These are phyloP conservation scores for Cecidostiba fungosa DNA, from an alignment of 2,888 invertebrate species.

Conservation along the genomic window DNA sequence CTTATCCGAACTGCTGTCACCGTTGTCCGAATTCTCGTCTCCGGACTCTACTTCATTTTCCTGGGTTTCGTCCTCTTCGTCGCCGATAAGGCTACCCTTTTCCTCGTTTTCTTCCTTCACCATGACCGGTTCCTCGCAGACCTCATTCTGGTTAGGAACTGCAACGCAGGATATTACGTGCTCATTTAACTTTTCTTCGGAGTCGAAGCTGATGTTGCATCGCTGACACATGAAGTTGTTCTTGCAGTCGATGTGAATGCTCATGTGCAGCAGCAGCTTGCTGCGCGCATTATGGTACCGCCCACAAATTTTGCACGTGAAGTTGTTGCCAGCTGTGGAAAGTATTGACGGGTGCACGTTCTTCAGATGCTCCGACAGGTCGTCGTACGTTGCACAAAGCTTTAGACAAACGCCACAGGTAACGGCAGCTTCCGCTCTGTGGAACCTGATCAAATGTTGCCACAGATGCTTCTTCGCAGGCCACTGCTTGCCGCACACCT, in stretches of 20 bases:
- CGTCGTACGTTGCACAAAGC: constrained; percentile 81
- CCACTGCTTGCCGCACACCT: constrained; percentile 84
- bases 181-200: constrained; percentile 72
- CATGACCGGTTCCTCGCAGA: constrained; percentile 34
- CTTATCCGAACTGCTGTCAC: constrained; percentile 55
- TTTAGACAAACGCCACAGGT: constrained; percentile 84
- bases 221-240: constrained; percentile 74
- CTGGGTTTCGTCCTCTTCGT: constrained; percentile 67
- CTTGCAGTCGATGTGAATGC: constrained; percentile 82
- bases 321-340: constrained; percentile 82
- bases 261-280: constrained; percentile 82
- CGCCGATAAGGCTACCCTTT: constrained; percentile 71
- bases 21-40: constrained; percentile 65
- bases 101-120: constrained; percentile 68
- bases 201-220: constrained; percentile 74
- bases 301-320: constrained; percentile 82
- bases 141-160: constrained; percentile 52
- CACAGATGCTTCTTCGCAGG: constrained; percentile 84
- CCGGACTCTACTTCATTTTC: constrained; percentile 68
- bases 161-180: constrained; percentile 72
- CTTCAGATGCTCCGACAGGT: constrained; percentile 81
- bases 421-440: constrained; percentile 82
- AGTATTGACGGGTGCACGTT: constrained; percentile 81
- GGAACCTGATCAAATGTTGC: constrained; percentile 84
- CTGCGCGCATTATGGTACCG: constrained; percentile 83